Evolutionary conservation across 2,113 vertebrate species (phyloP).

Genomic region (Oryzias curvinotus): DNA sequence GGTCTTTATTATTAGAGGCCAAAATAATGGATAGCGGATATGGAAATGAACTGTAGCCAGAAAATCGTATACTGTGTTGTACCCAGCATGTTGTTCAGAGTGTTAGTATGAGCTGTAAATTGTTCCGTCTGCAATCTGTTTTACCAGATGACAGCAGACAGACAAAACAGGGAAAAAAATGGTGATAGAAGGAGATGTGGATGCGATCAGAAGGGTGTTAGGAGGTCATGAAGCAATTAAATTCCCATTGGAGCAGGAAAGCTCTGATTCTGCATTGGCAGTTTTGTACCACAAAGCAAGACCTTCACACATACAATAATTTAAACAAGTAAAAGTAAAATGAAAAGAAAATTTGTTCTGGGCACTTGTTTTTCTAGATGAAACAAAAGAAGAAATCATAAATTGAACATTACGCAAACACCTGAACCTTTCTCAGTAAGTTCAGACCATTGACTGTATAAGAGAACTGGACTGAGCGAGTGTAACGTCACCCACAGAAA

Average conservation of each 20-base stretch:
- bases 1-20: slow-evolving; percentile 29
- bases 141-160: slow-evolving; percentile 18
- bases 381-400: too few species aligned
- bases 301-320: too few species aligned
- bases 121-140: slow-evolving; percentile 29
- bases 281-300: background rate
- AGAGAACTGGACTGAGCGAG: too few species aligned
- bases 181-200: slow-evolving; percentile 27
- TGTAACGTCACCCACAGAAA: too few species aligned
- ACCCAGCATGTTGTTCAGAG: background rate
- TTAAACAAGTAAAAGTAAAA: too few species aligned
- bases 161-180: slow-evolving; percentile 14
- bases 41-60: slow-evolving; percentile 9
- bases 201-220: slow-evolving; percentile 28
- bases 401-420: too few species aligned
- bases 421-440: too few species aligned
- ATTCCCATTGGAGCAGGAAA: slow-evolving; percentile 25
- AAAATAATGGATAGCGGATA: slow-evolving; percentile 21
- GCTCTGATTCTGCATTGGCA: background rate
- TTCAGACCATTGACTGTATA: too few species aligned
- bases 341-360: too few species aligned
- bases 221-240: slow-evolving; percentile 36
- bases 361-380: too few species aligned
- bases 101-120: slow-evolving; percentile 23
- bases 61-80: slow-evolving; percentile 4